Base-by-base conservation (phyloP, 1,140 invertebrate species). In the Pseudomyrmex sp. region DNA sequence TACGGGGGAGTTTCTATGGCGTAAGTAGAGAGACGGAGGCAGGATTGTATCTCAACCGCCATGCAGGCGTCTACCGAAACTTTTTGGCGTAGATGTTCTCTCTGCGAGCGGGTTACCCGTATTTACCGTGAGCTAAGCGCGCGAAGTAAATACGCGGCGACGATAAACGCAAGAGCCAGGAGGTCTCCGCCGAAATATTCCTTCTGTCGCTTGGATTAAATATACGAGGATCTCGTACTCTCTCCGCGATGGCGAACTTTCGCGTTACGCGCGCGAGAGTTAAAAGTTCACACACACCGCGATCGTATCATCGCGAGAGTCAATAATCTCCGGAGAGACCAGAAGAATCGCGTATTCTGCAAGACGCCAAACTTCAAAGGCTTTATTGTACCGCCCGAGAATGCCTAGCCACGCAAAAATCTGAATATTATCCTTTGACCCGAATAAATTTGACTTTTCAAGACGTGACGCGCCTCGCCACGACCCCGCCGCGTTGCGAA, bases 391-490 rank as follows among this genome's bases (percentile, higher is more conserved):
- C 2, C 9, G 15, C 44, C 12, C 23, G 23, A 26, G 44, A 18
- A 18, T 20, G n/a, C 12, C 44, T 65, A 44, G 3, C 2, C 8
- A 35, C 3, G 62, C 12, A 35, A 74, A 85, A 73, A 82, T 61
- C 77, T 80, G 46, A 79, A 65, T 65, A 82, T 35, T 35, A 35
- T 63, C 15, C 56, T 61, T 18, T 86, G 85, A 74, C 69, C 76
- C 52, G 48, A 70, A 70, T 74, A 75, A 83, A 74, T 68, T 86
- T 50, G 69, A 74, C 58, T 80, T 80, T 70, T 80, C 54, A 72
- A 61, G 54, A 23, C 44, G 66, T 4, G 52, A 2, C 44, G 54
- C 18, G 23, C 9, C 50, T 54, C 35, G 35, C 10, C 20, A 58
- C 23, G 18, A 35, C 35, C 35, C 35, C 56, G 7, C 54, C 8